Base-by-base conservation (phyloP, 1,140 invertebrate species). In the Pogonomyrmex barbatus region DNA sequence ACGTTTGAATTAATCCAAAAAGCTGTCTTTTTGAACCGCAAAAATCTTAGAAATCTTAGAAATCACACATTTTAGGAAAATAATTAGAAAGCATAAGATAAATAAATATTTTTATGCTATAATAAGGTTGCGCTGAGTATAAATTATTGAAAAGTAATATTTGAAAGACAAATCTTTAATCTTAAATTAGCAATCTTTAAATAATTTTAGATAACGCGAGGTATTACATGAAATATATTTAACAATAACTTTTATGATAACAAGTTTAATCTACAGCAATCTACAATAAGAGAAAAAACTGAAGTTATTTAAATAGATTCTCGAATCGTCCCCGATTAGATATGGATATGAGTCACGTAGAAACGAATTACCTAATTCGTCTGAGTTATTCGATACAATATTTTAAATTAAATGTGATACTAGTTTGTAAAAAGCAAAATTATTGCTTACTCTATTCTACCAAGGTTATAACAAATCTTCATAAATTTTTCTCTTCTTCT, bases 291-390 rank as follows among this genome's bases (percentile, higher is more conserved):
- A 45, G 54, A 82, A 60, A 2, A 73, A 83, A 65, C 14, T 9
- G 39, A 54, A 42, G 24, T 4, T 4, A 36, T 58, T 79, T 81
- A 14, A 62, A 82, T 54, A 17, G 60, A 14, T 81, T 47, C 17
- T 50, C 33, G 17, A 70, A 60, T 77, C 33, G 45, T 17, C 52
- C 39, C 54, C 24, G 60, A 65, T 62, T 17, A 70, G 45, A 76
- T 83, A 75, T 81, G 47, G 10, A 45, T 71, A 70, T 76, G 60
- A 45, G 73, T 89, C 70, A 71, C 47, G 17, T 56, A 39, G 71
- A 81, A 89, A 71, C 87, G 91, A 91, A 91, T 91, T 91, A 84
- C 88, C 88, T 62, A 87, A 92, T 91, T 90, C 89, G 89, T 90
- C 87, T 62, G 60, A 71, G 50, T 39, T 79, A 77, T 58, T 68